These are phyloP conservation scores for Ctenodactylus gundi DNA, from an alignment of 2,113 vertebrate genomes.

Conservation along the genomic window DNA sequence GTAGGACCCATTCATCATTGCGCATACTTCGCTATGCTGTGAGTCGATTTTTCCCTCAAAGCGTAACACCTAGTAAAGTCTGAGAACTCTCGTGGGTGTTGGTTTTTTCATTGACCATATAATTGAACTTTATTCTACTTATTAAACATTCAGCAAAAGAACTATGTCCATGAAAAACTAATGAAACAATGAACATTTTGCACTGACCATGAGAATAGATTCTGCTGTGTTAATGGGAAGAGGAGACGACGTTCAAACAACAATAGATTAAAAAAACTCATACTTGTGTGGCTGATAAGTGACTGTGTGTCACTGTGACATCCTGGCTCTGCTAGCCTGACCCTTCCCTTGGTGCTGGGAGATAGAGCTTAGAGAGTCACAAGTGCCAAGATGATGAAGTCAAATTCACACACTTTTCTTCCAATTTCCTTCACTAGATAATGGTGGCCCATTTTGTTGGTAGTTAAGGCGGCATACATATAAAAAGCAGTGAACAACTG, in stretches of 20 bases:
- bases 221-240: slow-evolving; percentile 7
- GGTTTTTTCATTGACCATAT: slow-evolving; percentile 51
- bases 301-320: too few species aligned
- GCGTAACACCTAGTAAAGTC: slow-evolving; percentile 75
- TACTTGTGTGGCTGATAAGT: not conserved
- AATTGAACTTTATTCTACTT: slow-evolving; percentile 66
- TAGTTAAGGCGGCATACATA: not conserved
- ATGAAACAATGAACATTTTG: slow-evolving; percentile 45
- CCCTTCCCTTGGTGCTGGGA: not conserved
- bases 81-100: slow-evolving; percentile 59
- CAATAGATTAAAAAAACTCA: not conserved
- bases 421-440: not conserved
- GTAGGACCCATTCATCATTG: slow-evolving; percentile 56
- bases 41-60: slow-evolving; percentile 60
- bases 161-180: slow-evolving; percentile 20
- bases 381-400: not conserved
- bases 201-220: not conserved
- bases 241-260: not conserved
- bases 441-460: not conserved
- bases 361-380: too few species aligned
- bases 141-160: slow-evolving; percentile 15
- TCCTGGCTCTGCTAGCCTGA: not conserved
- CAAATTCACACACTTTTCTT: not conserved
- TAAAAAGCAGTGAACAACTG: not conserved
- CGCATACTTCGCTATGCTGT: slow-evolving; percentile 10